Percentiles rank a stretch among this genome's conserved stretches.
Conservation (phyloP, 2,113 vertebrate species). For the Micronisus gabar region DNA sequence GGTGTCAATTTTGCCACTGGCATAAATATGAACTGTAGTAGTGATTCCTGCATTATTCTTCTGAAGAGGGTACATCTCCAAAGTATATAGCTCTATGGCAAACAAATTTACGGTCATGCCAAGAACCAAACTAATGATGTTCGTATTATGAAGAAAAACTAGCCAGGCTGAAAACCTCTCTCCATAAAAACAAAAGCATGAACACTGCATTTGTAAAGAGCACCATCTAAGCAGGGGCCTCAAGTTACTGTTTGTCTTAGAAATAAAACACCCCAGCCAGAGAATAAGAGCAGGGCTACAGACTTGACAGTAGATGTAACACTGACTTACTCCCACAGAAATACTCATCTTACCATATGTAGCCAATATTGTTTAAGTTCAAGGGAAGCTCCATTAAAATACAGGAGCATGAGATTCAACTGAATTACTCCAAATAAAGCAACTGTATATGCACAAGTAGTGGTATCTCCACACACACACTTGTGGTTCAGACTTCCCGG, state of each 20-base stretch:
- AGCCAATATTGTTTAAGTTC: background rate
- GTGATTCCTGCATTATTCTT: background rate
- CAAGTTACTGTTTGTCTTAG: background rate
- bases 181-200: background rate
- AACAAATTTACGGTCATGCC: background rate
- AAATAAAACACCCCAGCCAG: background rate
- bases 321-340: background rate
- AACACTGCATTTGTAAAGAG: background rate
- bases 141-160: background rate
- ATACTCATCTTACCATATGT: background rate
- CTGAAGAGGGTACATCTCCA: background rate
- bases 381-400: background rate
- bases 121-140: background rate
- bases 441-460: background rate
- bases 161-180: background rate
- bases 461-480: rapidly evolving
- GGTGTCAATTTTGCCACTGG: background rate
- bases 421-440: background rate
- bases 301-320: background rate
- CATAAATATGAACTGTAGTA: background rate
- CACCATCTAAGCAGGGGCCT: background rate
- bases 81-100: background rate
- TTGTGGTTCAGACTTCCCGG: rapidly evolving
- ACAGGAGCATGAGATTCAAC: background rate
- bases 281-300: background rate